phyloP scores from a whole-genome alignment of 92 coral and sea anemone species.

The Isaurus tuberculatus region DNA sequence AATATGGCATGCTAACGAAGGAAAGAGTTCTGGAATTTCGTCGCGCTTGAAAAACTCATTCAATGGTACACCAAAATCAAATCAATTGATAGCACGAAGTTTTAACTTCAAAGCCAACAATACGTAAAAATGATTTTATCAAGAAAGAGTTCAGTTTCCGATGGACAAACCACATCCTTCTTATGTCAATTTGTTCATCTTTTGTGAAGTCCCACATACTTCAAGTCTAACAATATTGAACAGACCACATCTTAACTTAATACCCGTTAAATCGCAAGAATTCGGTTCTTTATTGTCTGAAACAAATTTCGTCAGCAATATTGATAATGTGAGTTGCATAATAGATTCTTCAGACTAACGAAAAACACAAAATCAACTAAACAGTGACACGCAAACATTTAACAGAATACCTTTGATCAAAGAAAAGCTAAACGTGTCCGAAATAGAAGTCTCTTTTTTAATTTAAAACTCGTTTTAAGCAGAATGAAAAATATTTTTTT shows the following conservation, averaged over 20 bases:
- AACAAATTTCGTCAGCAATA: not conserved
- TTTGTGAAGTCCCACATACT: not conserved
- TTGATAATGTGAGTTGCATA: not conserved
- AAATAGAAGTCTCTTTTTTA: not conserved
- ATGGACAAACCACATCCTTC: not conserved
- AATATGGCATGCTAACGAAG: not conserved
- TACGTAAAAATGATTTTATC: not conserved
- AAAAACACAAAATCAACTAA: conserved; percentile 11
- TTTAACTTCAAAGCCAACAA: not conserved
- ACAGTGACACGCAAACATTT: conserved; percentile 19
- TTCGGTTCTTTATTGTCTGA: not conserved
- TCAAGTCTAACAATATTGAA: not conserved
- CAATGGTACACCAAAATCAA: not conserved
- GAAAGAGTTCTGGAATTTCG: not conserved
- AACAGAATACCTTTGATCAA: not conserved
- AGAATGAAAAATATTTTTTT: not conserved
- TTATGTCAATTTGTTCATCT: too few relatives aligned
- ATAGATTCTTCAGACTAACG: not conserved
- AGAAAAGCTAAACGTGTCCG: not conserved
- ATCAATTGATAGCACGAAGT: not conserved
- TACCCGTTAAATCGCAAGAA: not conserved
- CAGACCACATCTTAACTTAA: not conserved
- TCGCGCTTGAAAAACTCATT: too few relatives aligned
- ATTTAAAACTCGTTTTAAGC: not conserved
- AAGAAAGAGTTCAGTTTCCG: conserved; percentile 7